These are phyloP conservation scores for Amphimedon queenslandica DNA, from an alignment of 37 sponge, comb jelly and placozoan genomes.

Conservation along the genomic window DNA sequence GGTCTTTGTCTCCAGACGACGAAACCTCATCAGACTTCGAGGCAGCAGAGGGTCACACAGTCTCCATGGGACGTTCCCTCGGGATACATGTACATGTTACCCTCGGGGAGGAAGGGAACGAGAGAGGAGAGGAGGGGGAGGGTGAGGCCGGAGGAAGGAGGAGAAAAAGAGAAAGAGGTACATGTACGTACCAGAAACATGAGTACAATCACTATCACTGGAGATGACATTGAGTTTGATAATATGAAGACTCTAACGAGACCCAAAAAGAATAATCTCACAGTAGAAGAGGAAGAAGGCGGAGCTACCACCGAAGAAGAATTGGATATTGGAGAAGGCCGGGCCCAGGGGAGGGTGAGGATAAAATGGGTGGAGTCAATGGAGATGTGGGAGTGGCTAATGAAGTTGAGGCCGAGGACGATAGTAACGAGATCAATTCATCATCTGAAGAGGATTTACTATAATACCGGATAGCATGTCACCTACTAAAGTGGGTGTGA, in stretches of 20 bases:
- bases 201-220: neutral
- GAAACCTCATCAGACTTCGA: neutral
- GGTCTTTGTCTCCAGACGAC: too few relatives aligned
- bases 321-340: neutral
- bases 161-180: neutral
- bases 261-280: neutral
- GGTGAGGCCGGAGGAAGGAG: too few relatives aligned
- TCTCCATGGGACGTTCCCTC: neutral
- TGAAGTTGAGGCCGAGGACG: neutral
- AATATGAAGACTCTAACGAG: neutral
- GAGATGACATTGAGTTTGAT: too few relatives aligned
- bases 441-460: conserved; percentile 15
- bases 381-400: neutral
- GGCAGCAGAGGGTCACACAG: neutral
- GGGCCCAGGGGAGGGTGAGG: neutral
- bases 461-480: conserved; percentile 42
- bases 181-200: neutral
- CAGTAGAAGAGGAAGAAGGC: neutral
- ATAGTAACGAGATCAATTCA: neutral
- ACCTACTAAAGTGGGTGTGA: conserved; percentile 40
- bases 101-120: too few relatives aligned
- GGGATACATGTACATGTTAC: too few relatives aligned
- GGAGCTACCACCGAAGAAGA: neutral
- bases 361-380: neutral
- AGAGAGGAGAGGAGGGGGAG: neutral